Conservation (phyloP, 2,113 vertebrate species). For the Mustela nigripes region DNA sequence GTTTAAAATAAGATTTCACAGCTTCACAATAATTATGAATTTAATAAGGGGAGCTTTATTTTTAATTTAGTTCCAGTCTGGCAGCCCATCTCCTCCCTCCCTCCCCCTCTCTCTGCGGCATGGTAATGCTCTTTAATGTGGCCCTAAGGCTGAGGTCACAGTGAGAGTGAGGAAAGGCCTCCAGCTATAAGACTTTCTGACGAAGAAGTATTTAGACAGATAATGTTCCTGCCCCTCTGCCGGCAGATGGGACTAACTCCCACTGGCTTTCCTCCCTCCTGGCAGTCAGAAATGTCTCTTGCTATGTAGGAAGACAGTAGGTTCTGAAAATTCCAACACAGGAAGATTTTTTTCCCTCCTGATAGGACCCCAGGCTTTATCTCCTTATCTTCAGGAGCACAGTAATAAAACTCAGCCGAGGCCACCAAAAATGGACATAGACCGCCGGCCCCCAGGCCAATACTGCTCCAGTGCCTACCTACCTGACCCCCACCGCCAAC, state of each 20-base stretch:
- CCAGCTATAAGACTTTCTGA: background rate
- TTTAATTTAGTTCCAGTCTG: constrained; percentile 84
- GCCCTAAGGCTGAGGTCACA: constrained; percentile 20
- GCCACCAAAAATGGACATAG: background rate
- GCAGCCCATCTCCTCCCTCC: constrained; percentile 49
- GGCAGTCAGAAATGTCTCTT: background rate
- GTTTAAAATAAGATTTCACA: constrained; percentile 81
- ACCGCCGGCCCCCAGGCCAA: background rate
- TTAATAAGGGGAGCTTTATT: constrained; percentile 84
- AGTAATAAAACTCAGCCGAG: background rate
- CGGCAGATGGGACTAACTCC: background rate
- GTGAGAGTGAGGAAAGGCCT: background rate
- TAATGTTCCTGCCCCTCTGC: background rate
- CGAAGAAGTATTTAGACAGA: constrained; percentile 10
- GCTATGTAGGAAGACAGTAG: background rate
- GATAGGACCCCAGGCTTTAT: background rate
- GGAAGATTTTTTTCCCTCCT: background rate
- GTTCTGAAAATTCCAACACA: constrained; percentile 45
- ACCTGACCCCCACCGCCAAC: too few relatives aligned
- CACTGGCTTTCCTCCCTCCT: background rate
- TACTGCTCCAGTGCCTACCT: too few relatives aligned
- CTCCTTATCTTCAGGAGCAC: background rate
- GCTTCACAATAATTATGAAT: constrained; percentile 81
- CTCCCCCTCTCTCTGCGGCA: background rate
- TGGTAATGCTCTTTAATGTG: constrained; percentile 46